Evolutionary conservation across 2,888 invertebrate species (phyloP).

Genomic region (Pristionchus fissidentatus): DNA sequence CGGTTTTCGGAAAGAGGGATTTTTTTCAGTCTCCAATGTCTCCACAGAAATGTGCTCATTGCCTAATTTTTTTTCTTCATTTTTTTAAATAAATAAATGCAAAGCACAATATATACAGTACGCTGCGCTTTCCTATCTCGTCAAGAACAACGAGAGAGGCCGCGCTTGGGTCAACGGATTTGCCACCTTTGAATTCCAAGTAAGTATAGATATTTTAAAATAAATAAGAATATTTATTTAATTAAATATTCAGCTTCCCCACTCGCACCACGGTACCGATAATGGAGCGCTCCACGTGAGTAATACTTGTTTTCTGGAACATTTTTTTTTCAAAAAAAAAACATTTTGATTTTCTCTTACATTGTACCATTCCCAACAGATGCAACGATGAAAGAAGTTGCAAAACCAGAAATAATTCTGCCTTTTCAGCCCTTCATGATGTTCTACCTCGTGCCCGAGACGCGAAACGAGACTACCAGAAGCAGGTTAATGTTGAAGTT

Average conservation of each 20-base stretch:
- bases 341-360: no score
- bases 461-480: not conserved
- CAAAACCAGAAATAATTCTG: not conserved
- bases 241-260: not conserved
- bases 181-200: slow-evolving; percentile 33
- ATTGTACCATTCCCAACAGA: no score
- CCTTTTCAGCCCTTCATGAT: slow-evolving; percentile 29
- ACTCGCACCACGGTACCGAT: slow-evolving; percentile 24
- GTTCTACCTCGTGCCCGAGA: slow-evolving; percentile 32
- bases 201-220: not conserved
- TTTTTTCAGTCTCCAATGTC: no score
- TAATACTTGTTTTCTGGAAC: not conserved
- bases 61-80: no score
- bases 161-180: slow-evolving; percentile 21
- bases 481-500: not conserved
- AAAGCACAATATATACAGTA: not conserved
- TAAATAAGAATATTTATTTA: not conserved
- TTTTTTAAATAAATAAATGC: no score
- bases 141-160: slow-evolving; percentile 26
- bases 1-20: no score
- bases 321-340: not conserved
- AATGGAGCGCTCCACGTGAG: slow-evolving; percentile 30
- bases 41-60: no score
- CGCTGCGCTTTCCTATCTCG: slow-evolving; percentile 19
- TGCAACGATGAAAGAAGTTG: no score